Conservation (phyloP, 53 echinoderm and acorn worm species). For the Zoroaster sp. region DNA sequence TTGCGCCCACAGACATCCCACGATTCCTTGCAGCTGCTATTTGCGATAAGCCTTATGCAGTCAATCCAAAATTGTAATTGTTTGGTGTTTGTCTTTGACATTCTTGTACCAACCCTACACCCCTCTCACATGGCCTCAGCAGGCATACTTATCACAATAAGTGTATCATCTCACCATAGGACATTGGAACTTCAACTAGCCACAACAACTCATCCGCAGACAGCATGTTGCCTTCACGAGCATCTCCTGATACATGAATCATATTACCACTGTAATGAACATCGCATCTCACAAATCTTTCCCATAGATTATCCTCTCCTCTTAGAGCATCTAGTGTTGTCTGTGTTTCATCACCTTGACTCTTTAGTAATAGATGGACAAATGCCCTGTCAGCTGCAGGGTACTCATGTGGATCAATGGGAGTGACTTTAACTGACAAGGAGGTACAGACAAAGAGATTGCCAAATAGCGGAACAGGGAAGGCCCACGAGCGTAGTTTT, state of each 20-base stretch:
- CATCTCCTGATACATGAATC: constrained; percentile 13
- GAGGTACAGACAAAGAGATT: not conserved
- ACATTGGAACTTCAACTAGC: constrained; percentile 59
- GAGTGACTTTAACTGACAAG: constrained; percentile 7
- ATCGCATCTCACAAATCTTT: not conserved
- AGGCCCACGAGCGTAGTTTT: constrained; percentile 48
- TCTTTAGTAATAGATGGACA: not conserved
- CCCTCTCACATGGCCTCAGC: not conserved
- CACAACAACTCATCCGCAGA: constrained; percentile 16
- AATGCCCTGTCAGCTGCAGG: constrained; percentile 51
- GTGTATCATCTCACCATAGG: constrained; percentile 67
- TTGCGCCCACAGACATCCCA: too few species aligned
- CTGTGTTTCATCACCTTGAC: not conserved
- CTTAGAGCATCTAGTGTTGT: not conserved
- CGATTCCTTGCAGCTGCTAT: too few species aligned
- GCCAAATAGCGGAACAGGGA: constrained; percentile 16
- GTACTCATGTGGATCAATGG: constrained; percentile 30
- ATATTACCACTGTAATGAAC: not conserved
- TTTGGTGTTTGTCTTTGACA: too few species aligned
- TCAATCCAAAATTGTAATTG: too few species aligned
- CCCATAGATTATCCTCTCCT: not conserved
- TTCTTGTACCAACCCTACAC: too few species aligned
- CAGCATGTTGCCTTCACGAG: not conserved
- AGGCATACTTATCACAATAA: not conserved
- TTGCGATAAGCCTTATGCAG: too few species aligned